These are phyloP conservation scores for Scaptomyza reducta DNA, from an alignment of 2,888 invertebrate species.

Conservation along the genomic window DNA sequence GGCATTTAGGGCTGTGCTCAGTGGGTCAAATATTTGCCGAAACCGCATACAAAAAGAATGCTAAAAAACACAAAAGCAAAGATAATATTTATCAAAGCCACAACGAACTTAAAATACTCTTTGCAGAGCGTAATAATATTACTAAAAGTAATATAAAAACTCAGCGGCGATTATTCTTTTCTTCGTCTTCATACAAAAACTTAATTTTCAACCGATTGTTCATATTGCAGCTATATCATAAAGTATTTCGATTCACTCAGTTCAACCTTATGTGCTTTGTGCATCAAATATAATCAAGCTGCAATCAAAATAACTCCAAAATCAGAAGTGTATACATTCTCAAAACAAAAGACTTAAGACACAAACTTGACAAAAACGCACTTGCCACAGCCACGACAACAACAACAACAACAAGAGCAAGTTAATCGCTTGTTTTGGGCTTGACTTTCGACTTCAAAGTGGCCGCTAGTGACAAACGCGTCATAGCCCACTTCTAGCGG, in stretches of 20 bases:
- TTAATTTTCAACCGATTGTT: too few species aligned
- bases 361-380: conserved; percentile 68
- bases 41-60: conserved; percentile 20
- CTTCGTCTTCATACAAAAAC: too few species aligned
- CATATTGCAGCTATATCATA: too few species aligned
- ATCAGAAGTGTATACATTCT: neutral
- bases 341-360: conserved; percentile 65
- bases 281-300: neutral
- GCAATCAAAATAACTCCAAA: neutral
- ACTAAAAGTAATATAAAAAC: too few species aligned
- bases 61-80: neutral
- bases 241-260: neutral
- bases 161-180: too few species aligned
- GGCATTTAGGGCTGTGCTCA: conserved; percentile 50
- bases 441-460: conserved; percentile 47
- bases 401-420: conserved; percentile 16
- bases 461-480: conserved; percentile 41
- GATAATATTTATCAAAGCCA: neutral
- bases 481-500: conserved; percentile 72
- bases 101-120: neutral
- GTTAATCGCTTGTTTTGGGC: conserved; percentile 28
- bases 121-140: neutral
- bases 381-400: conserved; percentile 46
- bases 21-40: conserved; percentile 60
- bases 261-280: neutral